Percentiles rank a stretch among this genome's conserved stretches.
phyloP scores from a whole-genome alignment of 1,140 invertebrate genomes.

The Zaprionus davidi region DNA sequence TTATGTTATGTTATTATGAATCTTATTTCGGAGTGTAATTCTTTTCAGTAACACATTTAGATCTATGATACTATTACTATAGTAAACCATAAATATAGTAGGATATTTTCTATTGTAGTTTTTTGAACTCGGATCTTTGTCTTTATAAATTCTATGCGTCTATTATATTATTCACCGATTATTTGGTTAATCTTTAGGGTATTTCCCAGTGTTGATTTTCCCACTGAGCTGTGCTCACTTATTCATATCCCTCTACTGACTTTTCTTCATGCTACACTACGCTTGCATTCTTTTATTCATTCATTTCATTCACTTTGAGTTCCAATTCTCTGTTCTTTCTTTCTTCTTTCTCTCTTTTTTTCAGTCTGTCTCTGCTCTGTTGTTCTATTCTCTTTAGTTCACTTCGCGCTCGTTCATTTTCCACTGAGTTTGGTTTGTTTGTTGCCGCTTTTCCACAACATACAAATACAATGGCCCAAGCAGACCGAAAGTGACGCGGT shows the following conservation, averaged over 20 bases:
- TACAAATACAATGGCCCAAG: conserved; percentile 35
- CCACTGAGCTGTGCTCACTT: conserved; percentile 11
- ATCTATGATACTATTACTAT: too few species aligned
- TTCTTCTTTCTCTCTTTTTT: conserved; percentile 1
- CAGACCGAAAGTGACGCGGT: conserved; percentile 51
- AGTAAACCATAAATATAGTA: too few species aligned
- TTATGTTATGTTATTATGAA: too few species aligned
- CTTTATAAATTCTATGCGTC: too few species aligned
- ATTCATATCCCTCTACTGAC: conserved; percentile 10
- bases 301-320: conserved; percentile 60
- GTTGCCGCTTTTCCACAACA: conserved; percentile 27
- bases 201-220: not conserved
- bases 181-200: conserved; percentile 4
- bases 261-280: conserved; percentile 33
- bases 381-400: conserved; percentile 28
- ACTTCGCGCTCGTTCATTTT: conserved; percentile 50
- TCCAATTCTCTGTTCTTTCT: conserved; percentile 32
- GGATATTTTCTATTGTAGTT: too few species aligned
- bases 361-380: not conserved
- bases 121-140: too few species aligned
- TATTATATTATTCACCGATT: too few species aligned
- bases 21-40: too few species aligned
- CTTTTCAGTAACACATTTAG: too few species aligned
- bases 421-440: conserved; percentile 54
- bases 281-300: conserved; percentile 58